Conservation (phyloP, 2,113 vertebrate species). For the Xenopus laevis region DNA sequence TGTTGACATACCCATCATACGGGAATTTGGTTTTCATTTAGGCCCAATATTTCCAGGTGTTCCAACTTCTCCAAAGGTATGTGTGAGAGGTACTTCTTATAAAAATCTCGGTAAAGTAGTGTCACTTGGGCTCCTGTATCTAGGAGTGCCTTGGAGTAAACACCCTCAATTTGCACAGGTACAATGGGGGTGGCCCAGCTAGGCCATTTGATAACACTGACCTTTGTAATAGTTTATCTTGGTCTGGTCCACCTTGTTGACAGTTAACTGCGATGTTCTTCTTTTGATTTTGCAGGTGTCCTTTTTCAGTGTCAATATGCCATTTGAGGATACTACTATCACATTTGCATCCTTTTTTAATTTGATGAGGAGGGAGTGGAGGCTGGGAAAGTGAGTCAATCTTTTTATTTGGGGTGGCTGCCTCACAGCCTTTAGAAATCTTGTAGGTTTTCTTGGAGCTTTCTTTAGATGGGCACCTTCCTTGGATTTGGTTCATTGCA, state of each 20-base stretch:
- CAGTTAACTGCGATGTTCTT: too few relatives aligned
- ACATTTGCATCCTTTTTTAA: too few relatives aligned
- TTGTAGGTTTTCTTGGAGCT: too few relatives aligned
- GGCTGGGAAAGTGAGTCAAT: not conserved
- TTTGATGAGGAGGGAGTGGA: not conserved
- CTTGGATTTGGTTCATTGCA: too few relatives aligned
- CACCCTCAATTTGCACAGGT: not conserved
- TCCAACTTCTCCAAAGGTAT: too few relatives aligned
- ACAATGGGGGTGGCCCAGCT: not conserved
- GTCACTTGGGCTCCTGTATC: not conserved
- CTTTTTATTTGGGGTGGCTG: not conserved
- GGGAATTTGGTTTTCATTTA: not conserved
- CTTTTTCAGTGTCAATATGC: not conserved
- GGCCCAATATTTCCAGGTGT: not conserved
- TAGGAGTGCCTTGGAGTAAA: not conserved
- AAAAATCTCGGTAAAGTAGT: not conserved
- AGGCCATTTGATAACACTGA: not conserved
- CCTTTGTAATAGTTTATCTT: not conserved
- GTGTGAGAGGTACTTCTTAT: too few relatives aligned
- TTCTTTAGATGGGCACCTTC: too few relatives aligned
- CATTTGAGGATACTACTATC: too few relatives aligned
- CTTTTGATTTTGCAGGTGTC: not conserved
- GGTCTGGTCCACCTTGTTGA: too few relatives aligned
- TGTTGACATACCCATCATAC: too few relatives aligned
- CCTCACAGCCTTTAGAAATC: too few relatives aligned